phyloP scores from a whole-genome alignment of 1,140 invertebrate genomes.

The Neodiprion fabricii region DNA sequence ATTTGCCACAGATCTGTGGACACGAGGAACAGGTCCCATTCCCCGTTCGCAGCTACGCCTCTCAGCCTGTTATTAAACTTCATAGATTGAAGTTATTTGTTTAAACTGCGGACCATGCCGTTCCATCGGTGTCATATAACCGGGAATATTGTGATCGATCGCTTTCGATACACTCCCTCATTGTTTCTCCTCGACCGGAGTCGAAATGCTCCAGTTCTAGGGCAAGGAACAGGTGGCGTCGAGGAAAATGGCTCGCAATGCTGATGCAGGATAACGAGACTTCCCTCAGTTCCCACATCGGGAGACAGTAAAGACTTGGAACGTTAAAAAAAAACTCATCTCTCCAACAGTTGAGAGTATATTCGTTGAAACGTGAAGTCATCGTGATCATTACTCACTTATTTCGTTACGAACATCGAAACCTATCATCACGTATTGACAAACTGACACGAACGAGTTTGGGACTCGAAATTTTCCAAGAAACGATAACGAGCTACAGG shows the following conservation, averaged over 20 bases:
- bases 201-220: not conserved
- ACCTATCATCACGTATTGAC: no score
- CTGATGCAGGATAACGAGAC: no score
- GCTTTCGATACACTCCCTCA: not conserved
- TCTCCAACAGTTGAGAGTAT: no score
- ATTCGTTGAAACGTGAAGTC: no score
- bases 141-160: constrained; percentile 13
- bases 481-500: no score
- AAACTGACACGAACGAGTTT: no score
- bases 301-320: no score
- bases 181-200: constrained; percentile 3
- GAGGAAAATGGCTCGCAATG: not conserved
- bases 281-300: no score
- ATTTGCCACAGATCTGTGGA: constrained; percentile 9
- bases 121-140: constrained; percentile 5
- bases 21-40: not conserved
- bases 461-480: no score
- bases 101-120: not conserved
- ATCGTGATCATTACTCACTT: no score
- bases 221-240: not conserved
- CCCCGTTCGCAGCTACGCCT: not conserved
- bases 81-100: constrained; percentile 8
- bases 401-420: no score
- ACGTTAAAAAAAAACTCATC: no score
- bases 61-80: not conserved